Evolutionary conservation across 2,888 invertebrate genomes (phyloP).

Genomic region (Nemoura dubitans): DNA sequence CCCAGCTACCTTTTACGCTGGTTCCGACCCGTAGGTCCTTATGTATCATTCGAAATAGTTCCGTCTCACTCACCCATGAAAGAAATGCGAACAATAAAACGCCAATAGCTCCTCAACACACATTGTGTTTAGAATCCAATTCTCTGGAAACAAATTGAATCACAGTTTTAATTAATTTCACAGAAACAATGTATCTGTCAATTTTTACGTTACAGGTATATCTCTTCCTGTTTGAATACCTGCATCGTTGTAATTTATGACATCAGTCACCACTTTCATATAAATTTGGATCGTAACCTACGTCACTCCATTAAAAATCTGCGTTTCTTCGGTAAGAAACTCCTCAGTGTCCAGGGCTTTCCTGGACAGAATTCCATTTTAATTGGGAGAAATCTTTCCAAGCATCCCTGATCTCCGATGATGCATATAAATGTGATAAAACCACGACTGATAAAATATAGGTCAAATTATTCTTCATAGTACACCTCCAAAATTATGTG

Average conservation of each 20-base stretch:
- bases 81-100: not conserved
- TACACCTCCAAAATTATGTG: too few relatives aligned
- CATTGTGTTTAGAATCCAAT: not conserved
- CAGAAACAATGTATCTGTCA: not conserved
- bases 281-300: not conserved
- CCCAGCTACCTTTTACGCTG: not conserved
- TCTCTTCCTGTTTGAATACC: conserved; percentile 5
- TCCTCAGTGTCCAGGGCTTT: not conserved
- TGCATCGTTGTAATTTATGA: not conserved
- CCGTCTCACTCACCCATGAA: not conserved
- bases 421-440: too few relatives aligned
- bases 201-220: not conserved
- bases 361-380: not conserved
- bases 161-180: conserved; percentile 2
- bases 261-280: not conserved
- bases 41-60: not conserved
- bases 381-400: too few relatives aligned
- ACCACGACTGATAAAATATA: too few relatives aligned
- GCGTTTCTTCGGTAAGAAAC: not conserved
- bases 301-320: not conserved
- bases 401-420: too few relatives aligned
- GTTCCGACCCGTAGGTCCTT: not conserved
- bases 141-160: not conserved
- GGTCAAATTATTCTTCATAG: too few relatives aligned
- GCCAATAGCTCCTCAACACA: not conserved